Conservation (phyloP, 2,888 invertebrate species). For the Nowickia ferox region DNA sequence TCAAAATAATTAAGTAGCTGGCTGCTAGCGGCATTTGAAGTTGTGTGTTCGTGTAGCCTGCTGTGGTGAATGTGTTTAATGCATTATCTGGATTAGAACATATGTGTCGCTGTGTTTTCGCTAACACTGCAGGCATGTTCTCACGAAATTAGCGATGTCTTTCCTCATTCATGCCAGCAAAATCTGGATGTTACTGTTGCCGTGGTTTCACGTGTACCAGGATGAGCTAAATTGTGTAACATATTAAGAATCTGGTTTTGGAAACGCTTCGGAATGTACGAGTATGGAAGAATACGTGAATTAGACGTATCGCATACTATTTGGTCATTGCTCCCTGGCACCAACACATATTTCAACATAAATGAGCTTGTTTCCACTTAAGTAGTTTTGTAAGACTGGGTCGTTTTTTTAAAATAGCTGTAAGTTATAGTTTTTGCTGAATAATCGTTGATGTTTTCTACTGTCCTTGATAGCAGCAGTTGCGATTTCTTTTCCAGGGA, state of each 20-base stretch:
- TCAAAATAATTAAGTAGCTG: no score
- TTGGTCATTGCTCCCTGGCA: neutral
- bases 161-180: conserved; percentile 29
- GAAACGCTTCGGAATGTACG: neutral
- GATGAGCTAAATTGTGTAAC: conserved; percentile 3
- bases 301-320: conserved; percentile 1
- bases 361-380: no score
- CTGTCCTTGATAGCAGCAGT: no score
- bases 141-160: conserved; percentile 32
- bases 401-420: no score
- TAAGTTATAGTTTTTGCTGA: no score
- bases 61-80: no score
- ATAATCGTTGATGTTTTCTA: no score
- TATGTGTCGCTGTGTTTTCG: neutral
- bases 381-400: no score
- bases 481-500: no score
- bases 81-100: neutral
- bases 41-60: no score
- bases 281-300: conserved; percentile 1
- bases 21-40: no score
- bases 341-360: neutral
- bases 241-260: neutral
- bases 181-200: conserved; percentile 20
- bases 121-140: conserved; percentile 32
- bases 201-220: neutral